Evolutionary conservation across 2,797 vertebrate species (phyloP).

Genomic region (Pangasius mekongensis): DNA sequence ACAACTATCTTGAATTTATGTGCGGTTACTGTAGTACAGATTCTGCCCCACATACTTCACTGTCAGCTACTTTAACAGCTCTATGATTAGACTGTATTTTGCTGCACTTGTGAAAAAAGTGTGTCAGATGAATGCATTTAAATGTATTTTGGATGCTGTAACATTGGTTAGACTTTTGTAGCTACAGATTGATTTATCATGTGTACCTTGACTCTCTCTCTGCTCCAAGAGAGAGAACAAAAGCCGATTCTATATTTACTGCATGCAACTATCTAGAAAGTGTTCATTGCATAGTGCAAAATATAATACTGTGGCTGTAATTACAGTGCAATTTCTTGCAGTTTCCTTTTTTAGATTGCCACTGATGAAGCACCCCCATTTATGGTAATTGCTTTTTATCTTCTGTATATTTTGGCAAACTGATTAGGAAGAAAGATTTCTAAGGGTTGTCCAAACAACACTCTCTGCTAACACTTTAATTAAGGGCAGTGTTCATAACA

Average conservation of each 20-base stretch:
- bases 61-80: background rate
- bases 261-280: background rate
- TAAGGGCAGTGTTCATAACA: background rate
- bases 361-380: conserved; percentile 9
- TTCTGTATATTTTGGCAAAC: conserved; percentile 26
- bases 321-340: conserved; percentile 4
- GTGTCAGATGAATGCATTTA: background rate
- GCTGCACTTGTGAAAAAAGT: background rate
- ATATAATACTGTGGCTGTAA: conserved; percentile 11
- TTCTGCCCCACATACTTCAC: background rate
- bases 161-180: background rate
- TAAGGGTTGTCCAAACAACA: background rate
- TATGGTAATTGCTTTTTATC: conserved; percentile 6
- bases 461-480: conserved; percentile 13
- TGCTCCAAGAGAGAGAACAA: background rate
- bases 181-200: background rate
- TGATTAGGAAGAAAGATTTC: background rate
- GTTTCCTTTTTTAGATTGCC: conserved; percentile 27
- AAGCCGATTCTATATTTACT: background rate
- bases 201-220: background rate
- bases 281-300: background rate
- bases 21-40: background rate
- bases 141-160: background rate
- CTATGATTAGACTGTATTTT: background rate
- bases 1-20: no score